Evolutionary conservation across 2,113 vertebrate genomes (phyloP), one percentile per base, ranked within the genome.

Genomic region (Rhinoderma darwinii): DNA sequence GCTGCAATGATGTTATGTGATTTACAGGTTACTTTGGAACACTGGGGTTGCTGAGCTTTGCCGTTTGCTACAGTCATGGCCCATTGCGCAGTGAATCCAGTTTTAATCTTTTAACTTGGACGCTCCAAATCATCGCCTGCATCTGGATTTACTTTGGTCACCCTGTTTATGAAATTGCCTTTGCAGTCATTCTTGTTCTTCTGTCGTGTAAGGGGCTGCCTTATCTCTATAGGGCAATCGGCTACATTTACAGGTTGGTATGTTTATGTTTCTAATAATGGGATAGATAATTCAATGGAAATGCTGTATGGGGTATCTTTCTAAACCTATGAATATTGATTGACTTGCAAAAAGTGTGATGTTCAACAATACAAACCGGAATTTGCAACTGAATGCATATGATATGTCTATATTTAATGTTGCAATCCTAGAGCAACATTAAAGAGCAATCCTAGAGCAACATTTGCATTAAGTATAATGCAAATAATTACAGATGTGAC

Each of bases 1-100:
- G 50, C 17, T 3, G 20, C 11, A 50, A 50, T 51, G 14, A 10
- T 66, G 61, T 66, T 66, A 12, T 81, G 4, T 43, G 73, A 88
- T 88, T 87, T 75, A 7, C 91, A 97, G 96, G 92, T 25, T 96
- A 96, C 80, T 30, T 94, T 63, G 63, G 94, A 77, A 73, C 89
- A 11, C 90, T 92, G 3, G 95, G 94, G 56, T 78, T 87, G 2
- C 1, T 88, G 83, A 96, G 95, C 89, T 94, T 96, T 89, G 88
- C 89, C 0, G 25, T 91, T 25, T 96, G 95, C 88, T 94, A 96
- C 80, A 94, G 89, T 68, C 94, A 90, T 0, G 95, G 96, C 12
- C 94, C 95, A 0, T 91, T 94, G 5, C 90, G 88, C 43, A 89
- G 91, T 0, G 89, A 92, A 25, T 88, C 78, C 70, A 94, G 89